These are phyloP conservation scores for Knipowitschia caucasica DNA, from an alignment of 2,797 vertebrate species.

Conservation along the genomic window DNA sequence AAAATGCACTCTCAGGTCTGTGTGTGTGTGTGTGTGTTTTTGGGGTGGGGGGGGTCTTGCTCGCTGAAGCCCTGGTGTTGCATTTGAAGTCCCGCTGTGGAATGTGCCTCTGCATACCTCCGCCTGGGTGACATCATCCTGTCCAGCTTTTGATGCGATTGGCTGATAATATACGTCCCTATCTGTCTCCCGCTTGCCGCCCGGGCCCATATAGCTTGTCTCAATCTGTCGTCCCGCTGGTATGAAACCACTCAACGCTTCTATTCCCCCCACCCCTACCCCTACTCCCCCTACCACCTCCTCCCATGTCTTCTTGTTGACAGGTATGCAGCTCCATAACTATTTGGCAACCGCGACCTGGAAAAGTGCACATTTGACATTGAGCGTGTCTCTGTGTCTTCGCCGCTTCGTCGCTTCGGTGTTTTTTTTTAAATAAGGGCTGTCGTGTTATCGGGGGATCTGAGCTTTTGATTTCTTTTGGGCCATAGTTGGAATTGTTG, in stretches of 20 bases:
- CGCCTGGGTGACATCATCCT: conserved; percentile 48
- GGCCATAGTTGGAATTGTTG: conserved; percentile 61
- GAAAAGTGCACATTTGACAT: conserved; percentile 63
- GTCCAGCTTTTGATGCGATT: conserved; percentile 16
- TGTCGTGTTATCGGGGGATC: conserved; percentile 31
- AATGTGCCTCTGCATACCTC: conserved; percentile 48
- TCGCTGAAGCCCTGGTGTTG: conserved; percentile 27
- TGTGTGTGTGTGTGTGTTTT: too few species aligned
- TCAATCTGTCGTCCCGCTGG: conserved; percentile 38
- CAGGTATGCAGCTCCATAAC: conserved; percentile 52
- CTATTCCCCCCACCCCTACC: background rate
- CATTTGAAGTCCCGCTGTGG: conserved; percentile 52
- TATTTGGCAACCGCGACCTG: conserved; percentile 58
- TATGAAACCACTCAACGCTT: conserved; percentile 42
- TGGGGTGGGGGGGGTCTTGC: too few species aligned
- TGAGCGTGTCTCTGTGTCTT: conserved; percentile 45
- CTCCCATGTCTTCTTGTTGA: conserved; percentile 36
- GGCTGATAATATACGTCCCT: background rate
- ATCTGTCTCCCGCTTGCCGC: conserved; percentile 9
- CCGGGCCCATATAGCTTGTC: conserved; percentile 34
- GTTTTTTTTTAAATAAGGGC: conserved; percentile 31
- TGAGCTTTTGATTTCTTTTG: conserved; percentile 19
- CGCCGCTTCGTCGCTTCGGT: conserved; percentile 14
- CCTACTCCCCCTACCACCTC: background rate
- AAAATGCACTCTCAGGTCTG: conserved; percentile 30